Evolutionary conservation across 2,888 invertebrate genomes (phyloP).

Genomic region (Dynastes hyllus): DNA sequence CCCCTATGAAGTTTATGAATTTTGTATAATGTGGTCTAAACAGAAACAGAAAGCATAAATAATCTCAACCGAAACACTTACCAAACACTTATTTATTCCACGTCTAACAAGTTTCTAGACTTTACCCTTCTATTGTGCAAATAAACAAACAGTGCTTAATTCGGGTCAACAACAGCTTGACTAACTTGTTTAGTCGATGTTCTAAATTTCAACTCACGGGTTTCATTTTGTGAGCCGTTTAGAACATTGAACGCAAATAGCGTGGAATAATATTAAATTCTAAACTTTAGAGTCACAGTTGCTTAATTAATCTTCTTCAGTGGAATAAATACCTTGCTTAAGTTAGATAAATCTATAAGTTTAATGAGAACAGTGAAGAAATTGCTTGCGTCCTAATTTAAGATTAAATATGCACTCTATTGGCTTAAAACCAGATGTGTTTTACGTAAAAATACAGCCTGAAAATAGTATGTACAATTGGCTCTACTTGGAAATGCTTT

Average conservation of each 20-base stretch:
- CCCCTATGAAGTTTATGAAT: neutral
- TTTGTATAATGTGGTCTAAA: neutral
- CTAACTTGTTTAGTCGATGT: too few species aligned
- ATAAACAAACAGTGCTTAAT: neutral
- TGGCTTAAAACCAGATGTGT: too few species aligned
- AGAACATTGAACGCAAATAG: neutral
- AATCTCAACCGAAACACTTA: neutral
- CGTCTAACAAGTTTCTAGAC: constrained; percentile 1
- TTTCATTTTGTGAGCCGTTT: neutral
- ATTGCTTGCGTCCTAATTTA: too few species aligned
- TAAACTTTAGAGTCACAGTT: neutral
- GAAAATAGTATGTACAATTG: too few species aligned
- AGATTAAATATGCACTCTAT: too few species aligned
- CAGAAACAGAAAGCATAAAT: neutral
- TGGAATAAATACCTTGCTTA: neutral
- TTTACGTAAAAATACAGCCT: too few species aligned
- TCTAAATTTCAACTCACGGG: too few species aligned
- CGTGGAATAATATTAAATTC: constrained; percentile 10
- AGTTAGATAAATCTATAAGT: neutral
- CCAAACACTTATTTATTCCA: neutral
- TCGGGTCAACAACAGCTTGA: too few species aligned
- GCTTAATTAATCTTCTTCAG: neutral
- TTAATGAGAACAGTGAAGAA: neutral
- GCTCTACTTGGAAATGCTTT: too few species aligned
- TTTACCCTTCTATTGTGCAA: neutral